Conservation (phyloP, 2,113 vertebrate genomes). For the Bos javanicus region DNA sequence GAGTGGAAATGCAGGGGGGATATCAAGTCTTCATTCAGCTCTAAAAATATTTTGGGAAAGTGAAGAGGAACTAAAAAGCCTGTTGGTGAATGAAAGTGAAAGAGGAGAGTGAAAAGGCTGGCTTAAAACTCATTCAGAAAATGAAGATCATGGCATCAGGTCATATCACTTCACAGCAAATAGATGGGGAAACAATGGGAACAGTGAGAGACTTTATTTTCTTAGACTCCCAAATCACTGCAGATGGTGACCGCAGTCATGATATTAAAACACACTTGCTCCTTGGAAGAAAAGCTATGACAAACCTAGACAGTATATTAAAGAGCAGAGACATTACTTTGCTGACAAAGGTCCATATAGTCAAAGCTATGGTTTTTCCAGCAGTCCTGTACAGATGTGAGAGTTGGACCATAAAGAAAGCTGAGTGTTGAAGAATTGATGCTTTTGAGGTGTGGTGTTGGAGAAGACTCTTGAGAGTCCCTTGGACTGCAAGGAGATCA, state of each 20-base stretch:
- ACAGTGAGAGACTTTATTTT: not conserved
- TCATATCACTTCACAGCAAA: not conserved
- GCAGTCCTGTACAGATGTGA: not conserved
- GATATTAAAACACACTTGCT: not conserved
- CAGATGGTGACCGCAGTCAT: not conserved
- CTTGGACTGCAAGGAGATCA: not conserved
- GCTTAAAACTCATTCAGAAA: not conserved
- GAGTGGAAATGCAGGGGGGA: not conserved
- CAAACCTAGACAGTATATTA: not conserved
- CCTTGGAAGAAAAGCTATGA: not conserved
- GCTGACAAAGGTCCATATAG: not conserved
- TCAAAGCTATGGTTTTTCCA: not conserved
- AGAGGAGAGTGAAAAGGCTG: not conserved
- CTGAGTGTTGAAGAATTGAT: not conserved
- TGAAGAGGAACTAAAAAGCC: not conserved
- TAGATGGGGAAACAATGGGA: not conserved
- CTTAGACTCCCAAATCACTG: not conserved
- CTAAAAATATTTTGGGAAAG: not conserved
- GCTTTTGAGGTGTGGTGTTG: not conserved
- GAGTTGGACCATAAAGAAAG: not conserved
- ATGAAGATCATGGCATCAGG: not conserved
- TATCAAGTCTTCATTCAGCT: not conserved
- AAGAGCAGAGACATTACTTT: not conserved
- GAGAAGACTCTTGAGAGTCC: not conserved
- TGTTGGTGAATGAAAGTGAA: not conserved